Percentiles rank a stretch among this genome's conserved stretches.
Conservation (phyloP, 2,888 invertebrate species). For the Drosophila setosimentum region DNA sequence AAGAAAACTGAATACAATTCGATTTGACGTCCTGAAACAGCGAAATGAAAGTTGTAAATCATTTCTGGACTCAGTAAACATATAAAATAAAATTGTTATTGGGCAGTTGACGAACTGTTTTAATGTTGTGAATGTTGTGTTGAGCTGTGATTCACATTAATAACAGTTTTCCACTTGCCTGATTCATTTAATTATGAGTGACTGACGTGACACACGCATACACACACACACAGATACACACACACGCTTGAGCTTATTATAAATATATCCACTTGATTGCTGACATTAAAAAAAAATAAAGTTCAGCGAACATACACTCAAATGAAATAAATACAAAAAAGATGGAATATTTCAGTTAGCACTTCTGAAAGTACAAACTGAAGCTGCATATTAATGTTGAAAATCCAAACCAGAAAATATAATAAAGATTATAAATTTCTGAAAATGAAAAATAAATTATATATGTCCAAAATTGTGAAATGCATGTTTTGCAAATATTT, state of each 20-base stretch:
- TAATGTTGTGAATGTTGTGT: constrained; percentile 4
- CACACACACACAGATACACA: constrained; percentile 13
- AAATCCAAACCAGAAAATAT: background rate
- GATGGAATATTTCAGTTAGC: background rate
- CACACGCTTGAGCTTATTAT: constrained; percentile 33
- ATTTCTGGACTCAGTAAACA: background rate
- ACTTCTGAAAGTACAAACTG: background rate
- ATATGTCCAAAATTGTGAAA: background rate
- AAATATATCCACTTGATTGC: constrained; percentile 65
- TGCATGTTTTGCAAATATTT: background rate
- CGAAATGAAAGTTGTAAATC: background rate
- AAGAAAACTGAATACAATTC: background rate
- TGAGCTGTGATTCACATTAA: constrained; percentile 7
- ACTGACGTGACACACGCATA: constrained; percentile 25
- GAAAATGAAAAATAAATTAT: background rate
- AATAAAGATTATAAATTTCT: background rate
- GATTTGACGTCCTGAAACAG: background rate
- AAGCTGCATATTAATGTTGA: background rate
- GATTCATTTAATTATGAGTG: constrained; percentile 75
- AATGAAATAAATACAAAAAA: background rate
- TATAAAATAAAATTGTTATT: background rate
- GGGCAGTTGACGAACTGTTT: background rate
- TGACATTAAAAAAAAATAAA: constrained; percentile 35
- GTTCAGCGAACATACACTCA: constrained; percentile 27
- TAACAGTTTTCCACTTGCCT: constrained; percentile 64